Conservation (phyloP, 1,140 invertebrate genomes). For the Pseudomyrmex concolor region DNA sequence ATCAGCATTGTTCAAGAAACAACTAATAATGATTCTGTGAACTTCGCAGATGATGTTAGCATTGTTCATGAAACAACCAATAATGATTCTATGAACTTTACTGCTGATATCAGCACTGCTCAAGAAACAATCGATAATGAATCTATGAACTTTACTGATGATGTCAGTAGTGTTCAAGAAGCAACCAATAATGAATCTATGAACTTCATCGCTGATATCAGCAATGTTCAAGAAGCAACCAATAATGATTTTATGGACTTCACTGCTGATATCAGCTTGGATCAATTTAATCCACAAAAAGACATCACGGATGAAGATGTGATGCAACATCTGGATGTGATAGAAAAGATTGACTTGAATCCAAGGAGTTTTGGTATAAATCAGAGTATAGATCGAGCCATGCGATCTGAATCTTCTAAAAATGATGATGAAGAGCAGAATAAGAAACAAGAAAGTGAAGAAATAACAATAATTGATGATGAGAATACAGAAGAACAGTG, state of each 20-base stretch:
- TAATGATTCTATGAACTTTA: no score
- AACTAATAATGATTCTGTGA: no score
- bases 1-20: no score
- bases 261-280: conserved; percentile 66
- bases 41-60: no score
- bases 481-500: conserved; percentile 37
- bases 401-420: conserved; percentile 37
- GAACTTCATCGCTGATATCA: no score
- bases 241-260: conserved; percentile 63
- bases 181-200: no score
- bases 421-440: conserved; percentile 50
- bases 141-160: no score
- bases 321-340: conserved; percentile 79
- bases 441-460: conserved; percentile 39
- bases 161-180: no score
- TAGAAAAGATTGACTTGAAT: conserved; percentile 80
- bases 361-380: conserved; percentile 67
- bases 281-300: conserved; percentile 65
- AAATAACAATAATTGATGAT: neutral
- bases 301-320: conserved; percentile 80
- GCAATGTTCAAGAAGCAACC: neutral
- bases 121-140: no score
- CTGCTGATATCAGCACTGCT: no score
- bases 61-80: no score
- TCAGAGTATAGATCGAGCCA: neutral